Evolutionary conservation across 1,140 invertebrate genomes (phyloP).

Genomic region (Himalopsyche phryganea): DNA sequence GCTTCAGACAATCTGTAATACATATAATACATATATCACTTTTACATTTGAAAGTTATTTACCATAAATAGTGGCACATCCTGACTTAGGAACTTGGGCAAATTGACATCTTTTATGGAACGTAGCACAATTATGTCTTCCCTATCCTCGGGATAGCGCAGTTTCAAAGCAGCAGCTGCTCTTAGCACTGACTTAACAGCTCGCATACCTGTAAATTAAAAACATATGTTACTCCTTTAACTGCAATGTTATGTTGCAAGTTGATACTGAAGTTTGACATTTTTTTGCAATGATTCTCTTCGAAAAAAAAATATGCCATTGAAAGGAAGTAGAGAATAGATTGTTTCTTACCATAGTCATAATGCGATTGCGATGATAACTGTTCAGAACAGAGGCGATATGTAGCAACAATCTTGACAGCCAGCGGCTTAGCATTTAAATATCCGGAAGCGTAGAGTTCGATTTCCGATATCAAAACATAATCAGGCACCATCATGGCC

Average conservation of each 20-base stretch:
- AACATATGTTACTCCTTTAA: no score
- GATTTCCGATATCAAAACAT: slow-evolving; percentile 92
- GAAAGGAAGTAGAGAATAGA: no score
- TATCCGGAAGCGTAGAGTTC: slow-evolving; percentile 94
- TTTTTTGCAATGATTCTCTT: no score
- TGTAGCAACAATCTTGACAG: slow-evolving; percentile 92
- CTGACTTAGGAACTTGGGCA: slow-evolving; percentile 86
- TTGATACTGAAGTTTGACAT: no score
- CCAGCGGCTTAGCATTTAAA: slow-evolving; percentile 79
- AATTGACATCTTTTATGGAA: slow-evolving; percentile 91
- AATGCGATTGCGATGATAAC: slow-evolving; percentile 91
- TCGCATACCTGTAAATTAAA: slow-evolving; percentile 62
- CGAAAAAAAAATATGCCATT: no score
- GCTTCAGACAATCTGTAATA: no score
- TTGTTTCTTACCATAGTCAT: slow-evolving; percentile 80
- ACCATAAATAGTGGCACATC: slow-evolving; percentile 84
- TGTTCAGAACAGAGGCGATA: slow-evolving; percentile 93
- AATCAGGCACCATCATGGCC: slow-evolving; percentile 98
- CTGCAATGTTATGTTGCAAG: no score
- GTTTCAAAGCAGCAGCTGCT: slow-evolving; percentile 85
- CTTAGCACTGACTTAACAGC: slow-evolving; percentile 86
- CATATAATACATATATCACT: no score
- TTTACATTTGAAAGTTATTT: slow-evolving; percentile 28
- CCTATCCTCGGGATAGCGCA: slow-evolving; percentile 81
- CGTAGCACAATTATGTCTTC: slow-evolving; percentile 80